phyloP scores from a whole-genome alignment of 2,113 vertebrate species.

The Gnathonemus echidnorhynchus region DNA sequence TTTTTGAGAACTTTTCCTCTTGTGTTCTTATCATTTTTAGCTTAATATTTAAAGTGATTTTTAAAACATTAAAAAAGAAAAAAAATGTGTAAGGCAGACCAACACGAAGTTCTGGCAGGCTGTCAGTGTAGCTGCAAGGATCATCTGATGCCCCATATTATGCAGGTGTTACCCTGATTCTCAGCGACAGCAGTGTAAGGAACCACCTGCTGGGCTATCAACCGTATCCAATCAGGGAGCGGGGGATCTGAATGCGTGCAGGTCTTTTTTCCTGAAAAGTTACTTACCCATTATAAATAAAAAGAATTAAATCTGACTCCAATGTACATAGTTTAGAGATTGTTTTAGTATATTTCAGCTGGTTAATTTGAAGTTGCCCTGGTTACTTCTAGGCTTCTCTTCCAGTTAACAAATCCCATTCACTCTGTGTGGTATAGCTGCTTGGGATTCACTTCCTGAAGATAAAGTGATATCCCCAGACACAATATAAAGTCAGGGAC shows the following conservation, averaged over 20 bases:
- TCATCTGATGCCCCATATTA: not conserved
- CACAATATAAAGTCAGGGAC: not conserved
- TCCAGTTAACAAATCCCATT: not conserved
- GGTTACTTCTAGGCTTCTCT: not conserved
- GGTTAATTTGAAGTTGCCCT: not conserved
- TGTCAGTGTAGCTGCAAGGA: not conserved
- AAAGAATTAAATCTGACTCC: not conserved
- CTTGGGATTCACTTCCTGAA: not conserved
- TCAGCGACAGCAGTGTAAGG: not conserved
- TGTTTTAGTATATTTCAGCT: not conserved
- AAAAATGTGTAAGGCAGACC: not conserved
- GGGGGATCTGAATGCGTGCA: not conserved
- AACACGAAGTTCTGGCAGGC: not conserved
- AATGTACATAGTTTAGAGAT: not conserved
- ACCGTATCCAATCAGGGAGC: not conserved
- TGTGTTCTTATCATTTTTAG: not conserved
- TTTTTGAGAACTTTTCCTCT: not conserved
- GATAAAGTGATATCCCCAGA: not conserved
- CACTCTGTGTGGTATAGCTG: not conserved
- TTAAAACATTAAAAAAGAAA: not conserved
- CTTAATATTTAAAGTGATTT: not conserved
- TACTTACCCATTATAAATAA: not conserved
- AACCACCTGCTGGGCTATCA: not conserved
- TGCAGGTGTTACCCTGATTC: not conserved
- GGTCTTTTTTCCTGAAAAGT: not conserved